Percentiles rank a stretch among this genome's conserved stretches.
Evolutionary conservation across 1,140 invertebrate genomes (phyloP).

Genomic region (Steinernema feltiae): DNA sequence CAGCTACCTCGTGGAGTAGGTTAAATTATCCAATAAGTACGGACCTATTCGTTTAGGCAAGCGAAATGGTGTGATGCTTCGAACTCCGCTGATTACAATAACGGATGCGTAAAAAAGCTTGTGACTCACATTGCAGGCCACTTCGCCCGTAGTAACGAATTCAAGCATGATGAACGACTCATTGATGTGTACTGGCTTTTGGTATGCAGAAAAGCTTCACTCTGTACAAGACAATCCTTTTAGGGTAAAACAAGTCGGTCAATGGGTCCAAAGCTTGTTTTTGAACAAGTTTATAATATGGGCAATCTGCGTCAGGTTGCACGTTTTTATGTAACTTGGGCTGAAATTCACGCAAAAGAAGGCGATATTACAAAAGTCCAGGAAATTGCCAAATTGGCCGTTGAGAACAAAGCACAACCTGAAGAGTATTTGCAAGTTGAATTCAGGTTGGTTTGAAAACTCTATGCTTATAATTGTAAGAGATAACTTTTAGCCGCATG

Average conservation of each 20-base stretch:
- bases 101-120: background rate
- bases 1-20: background rate
- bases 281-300: background rate
- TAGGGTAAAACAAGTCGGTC: background rate
- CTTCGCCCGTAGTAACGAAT: background rate
- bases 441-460: background rate
- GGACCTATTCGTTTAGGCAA: background rate
- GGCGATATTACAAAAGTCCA: background rate
- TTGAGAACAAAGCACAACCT: background rate
- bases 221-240: too few relatives aligned
- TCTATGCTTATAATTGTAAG: too few relatives aligned
- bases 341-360: background rate
- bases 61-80: background rate
- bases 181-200: background rate
- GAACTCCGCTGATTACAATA: background rate
- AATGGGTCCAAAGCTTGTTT: background rate
- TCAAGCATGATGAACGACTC: background rate
- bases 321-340: background rate
- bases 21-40: background rate
- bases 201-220: too few relatives aligned
- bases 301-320: background rate
- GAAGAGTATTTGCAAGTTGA: background rate
- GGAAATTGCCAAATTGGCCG: background rate
- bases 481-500: background rate
- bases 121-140: background rate